Base-by-base conservation (phyloP, 1,140 invertebrate genomes). In the Andricus grossulariae region DNA sequence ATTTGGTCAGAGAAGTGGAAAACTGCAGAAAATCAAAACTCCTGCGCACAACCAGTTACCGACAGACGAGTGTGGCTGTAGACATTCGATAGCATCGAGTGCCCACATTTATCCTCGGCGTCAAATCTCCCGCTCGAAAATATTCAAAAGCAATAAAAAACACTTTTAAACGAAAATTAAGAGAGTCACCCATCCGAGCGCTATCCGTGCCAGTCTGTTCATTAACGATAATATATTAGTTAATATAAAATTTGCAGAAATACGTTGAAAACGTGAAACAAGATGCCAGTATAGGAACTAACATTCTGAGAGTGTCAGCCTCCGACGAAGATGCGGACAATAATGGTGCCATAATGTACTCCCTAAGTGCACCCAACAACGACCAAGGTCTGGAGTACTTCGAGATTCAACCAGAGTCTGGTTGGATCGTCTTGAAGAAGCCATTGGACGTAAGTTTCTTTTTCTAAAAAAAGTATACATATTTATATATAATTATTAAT, bases 231-330 rank as follows among this genome's bases (percentile, higher is more conserved):
- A 11, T 45, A 45, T 45, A 45, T 45, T 45, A 45, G 10, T 45
- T 11, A 72, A 73, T 66, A 8, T 25, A 19, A 74, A 80, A 75
- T 81, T 92, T 93, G 50, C 91, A 97, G 96, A 97, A 97, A 97
- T 98, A 98, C 91, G 95, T 97, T 79, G 97, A 98, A 90, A 98
- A 98, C 91, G 97, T 98, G 13, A 98, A 98, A 91, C 97, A 98
- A 93, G 97, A 98, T 88, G 97, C 97, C 25, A 98, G 97, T 90
- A 97, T 98, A 82, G 97, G 97, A 55, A 98, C 97, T 49, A 98
- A 98, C 89, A 98, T 98, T 82, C 91, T 98, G 70, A 94, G 97
- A 86, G 97, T 98, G 6, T 98, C 97, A 4, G 97, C 97, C 79
- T 98, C 97, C 51, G 97, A 98, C 87, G 97, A 98, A 90, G 97